Evolutionary conservation across 2,113 vertebrate genomes (phyloP), one percentile per base, ranked within the genome.

Genomic region (sheep (Ovis aries)): DNA sequence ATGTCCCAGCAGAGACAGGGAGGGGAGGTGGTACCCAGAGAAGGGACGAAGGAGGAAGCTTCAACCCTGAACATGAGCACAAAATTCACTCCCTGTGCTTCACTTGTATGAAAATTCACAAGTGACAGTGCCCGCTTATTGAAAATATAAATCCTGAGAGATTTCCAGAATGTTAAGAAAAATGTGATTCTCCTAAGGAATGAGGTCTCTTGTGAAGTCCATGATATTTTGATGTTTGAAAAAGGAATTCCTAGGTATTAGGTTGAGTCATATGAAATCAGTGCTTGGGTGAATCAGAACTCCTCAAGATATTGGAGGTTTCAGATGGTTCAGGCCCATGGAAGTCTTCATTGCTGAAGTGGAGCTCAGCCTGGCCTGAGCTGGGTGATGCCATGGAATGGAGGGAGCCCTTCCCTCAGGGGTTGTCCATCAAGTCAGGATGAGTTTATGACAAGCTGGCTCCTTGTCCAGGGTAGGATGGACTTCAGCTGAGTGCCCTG

Each of bases 341-440:
- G 5, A 13, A 36, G 16, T 23, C 16, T 11, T 40, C 0, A 3
- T 12, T 19, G 36, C 45, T 33, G 16, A 40, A 2, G 2, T 0
- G 27, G 25, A 40, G 36, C 60, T 33, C 9, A 2, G 27, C 3
- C 45, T 45, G 6, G 27, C 11, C 33, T 12, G 31, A 21, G 45
- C 10, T 27, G 43, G 64, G 33, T 36, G 0, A 12, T 25, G 2
- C 15, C 3, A 0, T 4, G 5, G 40, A 11, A 8, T 1, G 3
- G 14, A 64, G 45, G 43, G 45, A 3, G 17, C 19, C 17, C 11
- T 21, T 23, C 82, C 7, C 33, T 14, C 0, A 1, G 40, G 27
- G 60, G 23, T 29, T 3, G 13, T 27, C 6, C 17, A 0, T 11
- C 31, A 64, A 14, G 16, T 40, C 27, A 2, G 16, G 29, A 1